Base-by-base conservation (phyloP, 2,797 vertebrate genomes). In the Melanotaenia boesemani region DNA sequence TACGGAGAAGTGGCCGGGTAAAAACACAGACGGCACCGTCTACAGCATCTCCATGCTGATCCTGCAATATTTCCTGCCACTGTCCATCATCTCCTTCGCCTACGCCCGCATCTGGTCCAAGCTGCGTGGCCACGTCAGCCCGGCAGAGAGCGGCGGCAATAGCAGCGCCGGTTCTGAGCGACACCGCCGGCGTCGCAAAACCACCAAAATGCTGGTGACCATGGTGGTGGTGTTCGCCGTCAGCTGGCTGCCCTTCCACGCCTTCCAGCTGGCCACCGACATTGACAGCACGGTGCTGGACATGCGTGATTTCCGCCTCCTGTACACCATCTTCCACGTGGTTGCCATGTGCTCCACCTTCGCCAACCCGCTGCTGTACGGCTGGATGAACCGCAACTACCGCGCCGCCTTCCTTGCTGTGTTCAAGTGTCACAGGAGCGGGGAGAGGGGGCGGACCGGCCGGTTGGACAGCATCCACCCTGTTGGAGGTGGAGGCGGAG, bases 341-440 rank as follows among this genome's bases (percentile, higher is more conserved):
- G 93, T 97, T 1, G 97, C 97, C 80, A 98, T 98, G 97, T 98
- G 97, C 86, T 98, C 97, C 13, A 98, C 97, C 0, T 98, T 98
- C 64, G 96, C 96, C 86, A 98, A 98, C 87, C 97, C 97, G 3
- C 91, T 98, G 46, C 94, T 98, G n/a, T 98, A 98, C 3, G 97
- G 97, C 54, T 98, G 97, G 97, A 98, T 98, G 97, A 98, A 98
- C 84, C 96, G 93, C 80, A 98, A 98, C 93, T 98, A 98, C 89
- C 95, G 97, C 64, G 95, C 94, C 5, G 97, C 96, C 28, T 98
- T 98, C 90, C 91, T 97, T 15, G 95, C 96, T 0, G 96, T 96
- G 63, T 98, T 98, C 83, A 96, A 94, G 79, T 97, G 97, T 93
- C 37, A 62, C 30, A 5, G 62, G 2, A 62, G 64, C 0, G 72